Percentiles rank a stretch among this genome's conserved stretches.
Evolutionary conservation across 2,888 invertebrate species (phyloP).

Genomic region (Blastobasis lacticolella): DNA sequence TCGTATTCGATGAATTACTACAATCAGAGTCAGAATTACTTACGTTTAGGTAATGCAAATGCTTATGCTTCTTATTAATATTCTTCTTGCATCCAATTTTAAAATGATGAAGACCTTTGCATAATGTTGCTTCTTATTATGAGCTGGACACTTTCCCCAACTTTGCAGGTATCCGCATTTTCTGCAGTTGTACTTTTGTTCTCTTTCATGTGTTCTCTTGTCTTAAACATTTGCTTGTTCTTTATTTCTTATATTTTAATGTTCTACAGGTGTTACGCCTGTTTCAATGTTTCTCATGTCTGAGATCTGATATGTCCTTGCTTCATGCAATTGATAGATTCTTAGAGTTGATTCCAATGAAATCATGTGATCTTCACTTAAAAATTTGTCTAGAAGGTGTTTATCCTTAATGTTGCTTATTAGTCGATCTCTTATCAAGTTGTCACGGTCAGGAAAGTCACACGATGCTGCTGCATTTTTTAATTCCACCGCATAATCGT

Average conservation of each 20-base stretch:
- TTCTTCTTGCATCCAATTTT: not conserved
- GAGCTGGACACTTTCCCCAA: not conserved
- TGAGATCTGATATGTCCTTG: not conserved
- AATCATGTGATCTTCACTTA: not conserved
- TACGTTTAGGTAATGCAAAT: not conserved
- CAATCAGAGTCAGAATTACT: not conserved
- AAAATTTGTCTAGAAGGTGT: not conserved
- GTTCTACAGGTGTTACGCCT: too few relatives aligned
- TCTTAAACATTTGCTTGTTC: too few relatives aligned
- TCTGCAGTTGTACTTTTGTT: not conserved
- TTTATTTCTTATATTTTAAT: too few relatives aligned
- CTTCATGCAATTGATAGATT: not conserved
- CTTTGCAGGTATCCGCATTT: not conserved
- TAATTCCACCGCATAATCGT: not conserved
- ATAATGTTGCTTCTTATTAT: not conserved
- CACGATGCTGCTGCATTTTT: not conserved
- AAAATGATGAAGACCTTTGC: not conserved
- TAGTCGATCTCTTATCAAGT: not conserved
- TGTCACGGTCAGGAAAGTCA: not conserved
- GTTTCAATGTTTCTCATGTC: too few relatives aligned
- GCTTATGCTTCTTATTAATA: not conserved
- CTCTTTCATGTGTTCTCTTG: too few relatives aligned
- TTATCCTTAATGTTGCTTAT: not conserved
- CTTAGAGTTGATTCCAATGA: not conserved
- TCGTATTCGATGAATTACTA: too few relatives aligned